A percentile compares a stretch with the other conserved stretches of the same genome.
phyloP scores from a whole-genome alignment of 2,797 vertebrate species.

The Catharus ustulatus region DNA sequence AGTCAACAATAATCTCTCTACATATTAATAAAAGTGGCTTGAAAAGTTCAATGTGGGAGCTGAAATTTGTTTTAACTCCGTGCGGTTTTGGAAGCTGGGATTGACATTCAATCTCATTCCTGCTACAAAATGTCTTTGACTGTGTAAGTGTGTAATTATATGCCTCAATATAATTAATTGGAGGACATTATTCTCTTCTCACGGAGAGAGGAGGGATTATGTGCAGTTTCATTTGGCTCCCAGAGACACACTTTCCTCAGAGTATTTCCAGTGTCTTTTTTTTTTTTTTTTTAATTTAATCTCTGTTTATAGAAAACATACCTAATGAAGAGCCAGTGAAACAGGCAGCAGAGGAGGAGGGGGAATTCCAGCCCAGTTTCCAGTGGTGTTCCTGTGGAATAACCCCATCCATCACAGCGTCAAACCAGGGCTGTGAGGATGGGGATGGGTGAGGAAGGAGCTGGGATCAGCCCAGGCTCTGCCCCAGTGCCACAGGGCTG shows the following conservation, averaged over 20 bases:
- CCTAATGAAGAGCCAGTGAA: background rate
- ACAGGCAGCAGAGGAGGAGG: background rate
- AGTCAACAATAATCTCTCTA: background rate
- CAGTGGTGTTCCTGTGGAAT: background rate
- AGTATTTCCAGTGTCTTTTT: background rate
- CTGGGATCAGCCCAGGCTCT: background rate
- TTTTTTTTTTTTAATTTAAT: background rate
- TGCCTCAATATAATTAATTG: constrained; percentile 64
- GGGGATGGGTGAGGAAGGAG: background rate
- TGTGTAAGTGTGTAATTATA: constrained; percentile 64
- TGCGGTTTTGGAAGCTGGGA: constrained; percentile 48
- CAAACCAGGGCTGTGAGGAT: background rate
- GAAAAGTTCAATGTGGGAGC: background rate
- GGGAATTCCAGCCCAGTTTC: background rate
- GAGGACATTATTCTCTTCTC: constrained; percentile 61
- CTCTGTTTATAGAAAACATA: background rate
- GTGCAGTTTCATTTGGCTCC: constrained; percentile 58
- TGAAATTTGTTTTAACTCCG: constrained; percentile 19
- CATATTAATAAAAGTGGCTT: background rate
- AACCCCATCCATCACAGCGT: background rate
- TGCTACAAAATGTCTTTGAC: constrained; percentile 44
- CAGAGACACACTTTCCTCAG: constrained; percentile 31
- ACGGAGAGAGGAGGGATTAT: constrained; percentile 43
- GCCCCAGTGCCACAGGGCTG: background rate
- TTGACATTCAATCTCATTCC: constrained; percentile 55